A percentile compares a stretch with the other conserved stretches of the same genome.
These are phyloP conservation scores for Myotis planiceps DNA, from an alignment of 2,797 vertebrate genomes.

Conservation along the genomic window DNA sequence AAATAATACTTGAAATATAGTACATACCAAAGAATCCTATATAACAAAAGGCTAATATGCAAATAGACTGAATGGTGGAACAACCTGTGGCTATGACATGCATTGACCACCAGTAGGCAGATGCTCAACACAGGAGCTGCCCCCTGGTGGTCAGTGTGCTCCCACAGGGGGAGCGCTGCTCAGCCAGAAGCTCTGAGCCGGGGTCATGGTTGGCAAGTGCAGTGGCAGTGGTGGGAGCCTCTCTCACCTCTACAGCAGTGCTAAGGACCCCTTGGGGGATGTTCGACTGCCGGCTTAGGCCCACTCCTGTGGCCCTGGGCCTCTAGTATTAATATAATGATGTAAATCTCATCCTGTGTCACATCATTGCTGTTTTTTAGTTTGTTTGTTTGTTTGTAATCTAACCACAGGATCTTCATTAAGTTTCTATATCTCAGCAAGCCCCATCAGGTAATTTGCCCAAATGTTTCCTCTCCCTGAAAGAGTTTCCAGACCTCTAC, in stretches of 20 bases:
- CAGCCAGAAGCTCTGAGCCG: no score
- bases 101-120: no score
- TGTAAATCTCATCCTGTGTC: not conserved
- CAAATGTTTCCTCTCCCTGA: not conserved
- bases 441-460: not conserved
- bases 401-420: not conserved
- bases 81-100: accelerated
- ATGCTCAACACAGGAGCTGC: no score
- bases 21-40: not conserved
- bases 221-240: accelerated
- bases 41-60: no score
- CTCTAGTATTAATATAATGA: not conserved
- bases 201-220: no score
- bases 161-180: no score
- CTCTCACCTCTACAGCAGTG: accelerated
- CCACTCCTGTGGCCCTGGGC: no score
- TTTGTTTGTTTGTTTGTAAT: not conserved
- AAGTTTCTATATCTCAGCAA: not conserved
- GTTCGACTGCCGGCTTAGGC: no score
- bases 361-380: not conserved
- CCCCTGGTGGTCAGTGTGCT: no score
- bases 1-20: not conserved
- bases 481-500: not conserved
- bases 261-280: no score
- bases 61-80: no score